Conservation (phyloP, 2,888 invertebrate genomes). For the Phengaris alcon region DNA sequence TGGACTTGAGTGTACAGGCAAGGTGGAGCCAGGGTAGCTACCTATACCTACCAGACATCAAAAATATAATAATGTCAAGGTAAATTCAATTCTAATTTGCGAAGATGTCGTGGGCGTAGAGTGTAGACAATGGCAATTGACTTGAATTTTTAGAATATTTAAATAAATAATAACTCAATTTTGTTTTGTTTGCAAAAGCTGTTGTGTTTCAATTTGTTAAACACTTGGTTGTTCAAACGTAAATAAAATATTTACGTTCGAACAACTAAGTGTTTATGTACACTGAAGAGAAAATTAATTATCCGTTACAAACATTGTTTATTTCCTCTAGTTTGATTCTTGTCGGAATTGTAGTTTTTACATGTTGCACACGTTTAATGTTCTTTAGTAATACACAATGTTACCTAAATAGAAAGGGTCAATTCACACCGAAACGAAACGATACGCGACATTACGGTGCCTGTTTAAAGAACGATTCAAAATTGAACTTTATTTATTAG, state of each 20-base stretch:
- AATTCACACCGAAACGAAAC: too few relatives aligned
- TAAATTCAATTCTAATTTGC: neutral
- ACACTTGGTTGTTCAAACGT: too few relatives aligned
- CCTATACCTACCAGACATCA: too few relatives aligned
- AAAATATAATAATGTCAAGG: neutral
- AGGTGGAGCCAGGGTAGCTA: too few relatives aligned
- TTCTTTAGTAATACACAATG: too few relatives aligned
- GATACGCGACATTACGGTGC: too few relatives aligned
- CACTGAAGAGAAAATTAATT: conserved; percentile 10
- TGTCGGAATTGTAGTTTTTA: conserved; percentile 4
- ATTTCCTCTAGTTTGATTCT: conserved; percentile 12
- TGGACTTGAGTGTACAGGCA: too few relatives aligned
- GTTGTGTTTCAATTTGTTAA: conserved; percentile 22
- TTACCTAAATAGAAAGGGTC: too few relatives aligned
- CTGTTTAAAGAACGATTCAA: too few relatives aligned
- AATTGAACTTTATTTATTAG: too few relatives aligned
- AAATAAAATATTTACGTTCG: conserved; percentile 16
- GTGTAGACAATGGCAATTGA: neutral
- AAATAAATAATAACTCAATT: conserved; percentile 19
- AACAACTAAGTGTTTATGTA: conserved; percentile 9
- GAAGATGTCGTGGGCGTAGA: neutral
- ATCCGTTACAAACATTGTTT: conserved; percentile 1
- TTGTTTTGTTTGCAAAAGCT: conserved; percentile 23
- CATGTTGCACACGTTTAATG: neutral
- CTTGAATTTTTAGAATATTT: neutral